Evolutionary conservation across 2,888 invertebrate species (phyloP).

Genomic region (Sepiola atlantica): DNA sequence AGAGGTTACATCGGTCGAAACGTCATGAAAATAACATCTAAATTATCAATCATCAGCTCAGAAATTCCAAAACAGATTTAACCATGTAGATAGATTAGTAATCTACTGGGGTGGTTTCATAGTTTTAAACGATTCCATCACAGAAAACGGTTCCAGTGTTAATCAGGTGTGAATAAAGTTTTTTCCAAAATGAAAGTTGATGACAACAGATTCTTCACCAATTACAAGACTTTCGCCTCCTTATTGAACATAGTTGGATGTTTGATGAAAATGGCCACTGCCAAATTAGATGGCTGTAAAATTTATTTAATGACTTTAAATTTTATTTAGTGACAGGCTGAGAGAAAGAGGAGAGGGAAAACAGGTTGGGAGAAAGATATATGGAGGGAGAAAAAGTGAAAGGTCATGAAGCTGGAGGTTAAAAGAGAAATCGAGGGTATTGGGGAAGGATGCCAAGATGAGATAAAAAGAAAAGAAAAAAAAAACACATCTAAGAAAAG

Average conservation of each 20-base stretch:
- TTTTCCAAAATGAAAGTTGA: background rate
- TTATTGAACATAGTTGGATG: background rate
- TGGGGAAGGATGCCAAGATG: background rate
- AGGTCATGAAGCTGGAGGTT: background rate
- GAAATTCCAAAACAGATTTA: background rate
- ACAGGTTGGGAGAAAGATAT: background rate
- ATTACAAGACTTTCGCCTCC: background rate
- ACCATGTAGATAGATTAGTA: background rate
- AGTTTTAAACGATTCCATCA: background rate
- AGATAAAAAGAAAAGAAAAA: background rate
- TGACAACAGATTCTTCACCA: background rate
- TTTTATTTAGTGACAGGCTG: too few relatives aligned
- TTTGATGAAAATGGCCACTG: background rate
- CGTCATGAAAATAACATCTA: too few relatives aligned
- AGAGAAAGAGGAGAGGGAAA: background rate
- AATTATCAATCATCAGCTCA: too few relatives aligned
- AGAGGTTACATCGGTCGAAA: too few relatives aligned
- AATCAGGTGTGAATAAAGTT: background rate
- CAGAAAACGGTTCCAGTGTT: background rate
- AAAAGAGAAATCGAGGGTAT: too few relatives aligned
- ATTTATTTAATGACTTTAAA: background rate
- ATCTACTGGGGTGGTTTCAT: background rate
- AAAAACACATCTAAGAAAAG: background rate
- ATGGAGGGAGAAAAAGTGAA: background rate
- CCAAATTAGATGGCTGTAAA: background rate